Evolutionary conservation across 2,888 invertebrate species (phyloP), one percentile per base, ranked within the genome.

Genomic region (Eupithecia pulchellata): DNA sequence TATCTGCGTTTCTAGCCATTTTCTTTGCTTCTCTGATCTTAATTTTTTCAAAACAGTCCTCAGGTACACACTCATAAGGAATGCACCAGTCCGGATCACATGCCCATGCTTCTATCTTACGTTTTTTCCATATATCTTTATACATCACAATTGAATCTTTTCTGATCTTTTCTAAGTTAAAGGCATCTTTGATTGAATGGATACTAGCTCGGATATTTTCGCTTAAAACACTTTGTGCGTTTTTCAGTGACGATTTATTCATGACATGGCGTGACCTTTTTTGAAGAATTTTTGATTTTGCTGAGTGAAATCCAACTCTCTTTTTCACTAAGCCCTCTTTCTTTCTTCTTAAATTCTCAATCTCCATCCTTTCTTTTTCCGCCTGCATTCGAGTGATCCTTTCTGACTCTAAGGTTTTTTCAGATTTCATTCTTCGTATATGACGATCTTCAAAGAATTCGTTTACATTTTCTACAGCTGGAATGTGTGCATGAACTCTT

Each of bases 121-220:
- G 69, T 72, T 72, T 79, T 62, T 69, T 80, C n/a, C 84, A 67
- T 39, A 84, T 81, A 65, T 86, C 86, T 73, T 78, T 81, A 70
- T 78, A 84, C 61, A 86, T 74, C 36, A 66, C 71, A 47, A 87
- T 65, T 6, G 87, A 88, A 81, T 89, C 88, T 75, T 85, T 88
- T 78, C 73, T 82, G 47, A 84, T 14, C 11, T 61, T 61, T 5
- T 61, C 9, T 9, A 34, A 77, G 64, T 72, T 78, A 62, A 82
- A 82, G 60, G 17, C 73, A 66, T 73, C 75, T 72, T 77, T 68
- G 67, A 77, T 66, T 66, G 66, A 77, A 14, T 68, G 75, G 13
- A 76, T 47, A 60, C 78, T 81, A 36, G 74, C 72, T 30, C 65
- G 77, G 29, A 77, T 72, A 57, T 71, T 77, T 61, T 77, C 65